Evolutionary conservation across 1,140 invertebrate genomes (phyloP).

Genomic region (Micrasema longulum): DNA sequence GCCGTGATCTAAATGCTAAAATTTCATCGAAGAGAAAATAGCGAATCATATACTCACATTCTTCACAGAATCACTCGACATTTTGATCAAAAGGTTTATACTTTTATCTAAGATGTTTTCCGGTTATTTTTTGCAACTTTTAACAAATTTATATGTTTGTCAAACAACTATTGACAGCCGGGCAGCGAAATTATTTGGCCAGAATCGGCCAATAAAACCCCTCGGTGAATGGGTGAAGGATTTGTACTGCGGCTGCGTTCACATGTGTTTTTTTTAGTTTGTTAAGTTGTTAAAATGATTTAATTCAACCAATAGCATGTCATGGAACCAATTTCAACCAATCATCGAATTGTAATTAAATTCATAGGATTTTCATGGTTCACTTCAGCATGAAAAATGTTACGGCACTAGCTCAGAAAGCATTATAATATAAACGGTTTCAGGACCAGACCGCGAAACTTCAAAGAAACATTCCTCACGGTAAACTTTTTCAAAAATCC

Average conservation of each 20-base stretch:
- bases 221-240: conserved; percentile 11
- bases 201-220: conserved; percentile 17
- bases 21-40: conserved; percentile 11
- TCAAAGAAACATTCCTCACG: too few relatives aligned
- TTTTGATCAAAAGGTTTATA: conserved; percentile 45
- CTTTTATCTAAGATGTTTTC: background rate
- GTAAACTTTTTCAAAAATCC: too few relatives aligned
- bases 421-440: too few relatives aligned
- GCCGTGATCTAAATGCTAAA: conserved; percentile 25
- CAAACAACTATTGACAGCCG: conserved; percentile 37
- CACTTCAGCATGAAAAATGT: too few relatives aligned
- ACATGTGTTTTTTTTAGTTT: background rate
- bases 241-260: conserved; percentile 2
- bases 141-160: conserved; percentile 1
- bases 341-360: too few relatives aligned
- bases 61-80: conserved; percentile 63
- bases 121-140: conserved; percentile 12
- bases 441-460: too few relatives aligned
- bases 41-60: conserved; percentile 58
- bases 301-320: background rate
- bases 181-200: conserved; percentile 20
- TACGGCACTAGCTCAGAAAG: too few relatives aligned
- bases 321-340: background rate
- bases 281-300: background rate
- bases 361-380: too few relatives aligned